Conservation (phyloP, 2,797 vertebrate species). For the Enteromius afrohamiltoni region DNA sequence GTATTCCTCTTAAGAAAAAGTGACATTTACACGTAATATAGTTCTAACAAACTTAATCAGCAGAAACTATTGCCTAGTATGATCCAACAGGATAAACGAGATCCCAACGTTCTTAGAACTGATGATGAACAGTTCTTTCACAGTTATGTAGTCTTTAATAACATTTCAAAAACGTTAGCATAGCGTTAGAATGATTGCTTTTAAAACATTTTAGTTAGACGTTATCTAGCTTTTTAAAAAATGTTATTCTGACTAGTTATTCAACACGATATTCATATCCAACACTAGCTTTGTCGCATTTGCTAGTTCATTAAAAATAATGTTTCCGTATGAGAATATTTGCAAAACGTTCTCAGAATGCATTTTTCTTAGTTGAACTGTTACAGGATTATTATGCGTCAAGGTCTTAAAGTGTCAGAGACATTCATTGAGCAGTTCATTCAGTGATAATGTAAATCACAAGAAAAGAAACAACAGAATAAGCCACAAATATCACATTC, state of each 20-base stretch:
- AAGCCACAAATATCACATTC: conserved; percentile 3
- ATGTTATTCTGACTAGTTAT: background rate
- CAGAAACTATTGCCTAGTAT: background rate
- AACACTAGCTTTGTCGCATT: background rate
- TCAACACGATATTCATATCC: too few relatives aligned
- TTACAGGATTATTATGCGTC: background rate
- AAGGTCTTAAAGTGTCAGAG: background rate
- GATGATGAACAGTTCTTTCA: background rate
- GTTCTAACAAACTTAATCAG: background rate
- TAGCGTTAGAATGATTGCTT: background rate
- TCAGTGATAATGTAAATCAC: conserved; percentile 7
- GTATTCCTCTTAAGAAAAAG: background rate
- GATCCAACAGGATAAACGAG: background rate
- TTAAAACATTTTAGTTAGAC: background rate
- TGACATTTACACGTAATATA: background rate
- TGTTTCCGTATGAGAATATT: background rate
- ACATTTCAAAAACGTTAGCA: background rate
- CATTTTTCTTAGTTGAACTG: background rate
- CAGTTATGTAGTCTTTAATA: background rate
- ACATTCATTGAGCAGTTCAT: background rate
- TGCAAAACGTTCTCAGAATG: background rate
- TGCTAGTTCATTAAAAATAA: background rate
- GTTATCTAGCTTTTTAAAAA: background rate
- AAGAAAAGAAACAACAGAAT: conserved; percentile 36
- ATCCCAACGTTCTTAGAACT: background rate